Evolutionary conservation across 2,888 invertebrate genomes (phyloP).

Genomic region (Nomada goodeniana): DNA sequence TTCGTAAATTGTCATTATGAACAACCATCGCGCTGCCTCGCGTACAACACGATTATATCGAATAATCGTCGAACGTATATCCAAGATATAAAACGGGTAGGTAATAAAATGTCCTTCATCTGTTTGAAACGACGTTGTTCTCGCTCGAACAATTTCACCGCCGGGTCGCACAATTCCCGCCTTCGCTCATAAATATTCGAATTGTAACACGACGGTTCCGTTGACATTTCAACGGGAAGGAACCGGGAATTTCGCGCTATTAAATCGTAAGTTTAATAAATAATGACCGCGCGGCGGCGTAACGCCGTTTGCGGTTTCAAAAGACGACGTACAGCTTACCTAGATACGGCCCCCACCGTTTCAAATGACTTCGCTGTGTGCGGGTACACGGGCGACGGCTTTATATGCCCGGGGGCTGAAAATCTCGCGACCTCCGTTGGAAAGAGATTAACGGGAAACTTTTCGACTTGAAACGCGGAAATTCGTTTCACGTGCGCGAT

Average conservation of each 20-base stretch:
- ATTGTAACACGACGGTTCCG: neutral
- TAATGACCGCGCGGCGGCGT: constrained; percentile 33
- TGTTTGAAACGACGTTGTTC: neutral
- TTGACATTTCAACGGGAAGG: constrained; percentile 23
- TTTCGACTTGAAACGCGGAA: neutral
- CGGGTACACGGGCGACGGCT: neutral
- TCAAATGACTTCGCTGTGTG: constrained; percentile 36
- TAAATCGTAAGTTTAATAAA: constrained; percentile 55
- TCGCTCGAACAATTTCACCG: neutral
- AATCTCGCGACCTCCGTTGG: constrained; percentile 21
- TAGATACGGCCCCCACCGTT: constrained; percentile 26
- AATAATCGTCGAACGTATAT: neutral
- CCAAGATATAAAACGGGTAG: neutral
- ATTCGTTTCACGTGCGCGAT: neutral
- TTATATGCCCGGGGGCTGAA: neutral
- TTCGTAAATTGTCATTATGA: too few relatives aligned
- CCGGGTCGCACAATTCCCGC: neutral
- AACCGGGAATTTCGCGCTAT: constrained; percentile 35
- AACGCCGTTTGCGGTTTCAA: constrained; percentile 23
- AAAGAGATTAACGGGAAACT: constrained; percentile 31
- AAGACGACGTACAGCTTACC: constrained; percentile 31
- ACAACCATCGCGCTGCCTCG: too few relatives aligned
- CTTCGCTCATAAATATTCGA: neutral
- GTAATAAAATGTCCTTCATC: neutral
- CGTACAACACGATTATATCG: too few relatives aligned